Percentiles rank a stretch among this genome's conserved stretches.
phyloP scores from a whole-genome alignment of 2,113 vertebrate genomes.

The Mohoua ochrocephala region DNA sequence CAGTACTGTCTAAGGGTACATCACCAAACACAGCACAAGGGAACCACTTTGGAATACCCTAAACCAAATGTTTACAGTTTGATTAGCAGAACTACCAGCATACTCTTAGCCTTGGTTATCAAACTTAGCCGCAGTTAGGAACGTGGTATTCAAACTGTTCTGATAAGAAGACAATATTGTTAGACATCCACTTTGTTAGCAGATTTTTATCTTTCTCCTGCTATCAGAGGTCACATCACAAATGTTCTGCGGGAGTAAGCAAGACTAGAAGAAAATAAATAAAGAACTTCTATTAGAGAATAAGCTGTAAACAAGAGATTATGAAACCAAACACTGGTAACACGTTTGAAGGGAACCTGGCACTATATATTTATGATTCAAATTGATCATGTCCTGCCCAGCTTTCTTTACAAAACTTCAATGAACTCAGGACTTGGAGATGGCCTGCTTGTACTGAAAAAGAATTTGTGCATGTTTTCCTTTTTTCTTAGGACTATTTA shows the following conservation, averaged over 20 bases:
- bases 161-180: background rate
- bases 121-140: background rate
- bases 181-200: background rate
- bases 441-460: background rate
- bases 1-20: background rate
- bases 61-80: background rate
- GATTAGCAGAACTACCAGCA: background rate
- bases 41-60: background rate
- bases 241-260: background rate
- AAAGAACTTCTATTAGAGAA: background rate
- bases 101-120: background rate
- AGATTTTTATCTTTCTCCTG: conserved; percentile 14
- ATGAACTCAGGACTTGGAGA: background rate
- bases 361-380: background rate
- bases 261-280: conserved; percentile 1
- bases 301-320: background rate
- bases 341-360: conserved; percentile 5
- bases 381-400: background rate
- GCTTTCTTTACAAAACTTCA: conserved; percentile 31
- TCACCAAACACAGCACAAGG: background rate
- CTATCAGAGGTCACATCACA: background rate
- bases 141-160: background rate
- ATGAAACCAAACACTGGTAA: background rate
- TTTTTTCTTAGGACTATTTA: background rate
- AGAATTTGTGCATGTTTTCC: background rate